phyloP scores from a whole-genome alignment of 2,113 vertebrate genomes.

The Heteronetta atricapilla region DNA sequence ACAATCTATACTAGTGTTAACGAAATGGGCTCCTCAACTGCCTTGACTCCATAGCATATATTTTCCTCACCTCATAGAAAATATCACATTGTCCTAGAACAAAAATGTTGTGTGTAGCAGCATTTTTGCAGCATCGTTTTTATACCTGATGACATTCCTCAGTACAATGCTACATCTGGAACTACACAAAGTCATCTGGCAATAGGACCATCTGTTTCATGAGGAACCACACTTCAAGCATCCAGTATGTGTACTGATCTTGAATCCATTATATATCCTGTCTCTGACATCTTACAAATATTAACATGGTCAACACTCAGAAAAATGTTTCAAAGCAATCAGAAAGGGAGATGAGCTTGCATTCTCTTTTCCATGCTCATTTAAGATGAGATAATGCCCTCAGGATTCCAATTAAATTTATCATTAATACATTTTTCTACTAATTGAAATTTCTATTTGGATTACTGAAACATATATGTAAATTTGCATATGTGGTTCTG shows the following conservation, averaged over 20 bases:
- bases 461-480: not conserved
- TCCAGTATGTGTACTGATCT: not conserved
- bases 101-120: not conserved
- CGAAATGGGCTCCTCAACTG: not conserved
- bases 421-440: not conserved
- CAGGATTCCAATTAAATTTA: not conserved
- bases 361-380: not conserved
- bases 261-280: not conserved
- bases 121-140: not conserved
- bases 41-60: not conserved
- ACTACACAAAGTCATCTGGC: not conserved
- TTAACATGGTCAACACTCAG: not conserved
- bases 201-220: not conserved
- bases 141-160: not conserved
- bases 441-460: not conserved
- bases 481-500: not conserved
- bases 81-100: not conserved
- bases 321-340: not conserved
- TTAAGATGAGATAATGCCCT: not conserved
- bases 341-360: not conserved
- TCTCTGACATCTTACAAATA: not conserved
- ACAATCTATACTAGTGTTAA: not conserved
- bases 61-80: not conserved
- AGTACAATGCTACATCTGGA: not conserved
- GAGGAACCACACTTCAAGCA: not conserved